Conservation (phyloP, 2,888 invertebrate species). For the Parnassius orleans region DNA sequence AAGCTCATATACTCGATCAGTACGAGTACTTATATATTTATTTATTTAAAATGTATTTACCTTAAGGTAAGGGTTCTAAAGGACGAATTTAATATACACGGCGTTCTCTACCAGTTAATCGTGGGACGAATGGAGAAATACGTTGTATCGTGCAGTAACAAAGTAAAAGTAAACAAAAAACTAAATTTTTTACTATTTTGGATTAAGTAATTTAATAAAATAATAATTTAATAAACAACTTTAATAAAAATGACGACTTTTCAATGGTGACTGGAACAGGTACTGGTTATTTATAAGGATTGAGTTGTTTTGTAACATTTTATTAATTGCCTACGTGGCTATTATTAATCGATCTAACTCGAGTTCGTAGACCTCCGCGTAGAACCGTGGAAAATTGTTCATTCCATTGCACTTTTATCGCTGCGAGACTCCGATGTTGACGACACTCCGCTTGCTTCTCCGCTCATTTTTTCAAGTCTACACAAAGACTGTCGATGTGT, state of each 20-base stretch:
- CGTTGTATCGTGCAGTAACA: not conserved
- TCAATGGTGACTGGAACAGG: no score
- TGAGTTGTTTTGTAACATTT: slow-evolving; percentile 30
- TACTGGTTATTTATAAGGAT: not conserved
- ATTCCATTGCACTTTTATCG: slow-evolving; percentile 22
- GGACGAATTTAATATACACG: no score
- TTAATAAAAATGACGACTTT: no score
- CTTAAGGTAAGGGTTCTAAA: not conserved
- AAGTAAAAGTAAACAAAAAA: no score
- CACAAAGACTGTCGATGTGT: slow-evolving; percentile 6
- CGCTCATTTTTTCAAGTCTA: slow-evolving; percentile 7
- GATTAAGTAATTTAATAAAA: no score
- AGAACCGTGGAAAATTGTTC: slow-evolving; percentile 22
- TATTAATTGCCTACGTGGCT: slow-evolving; percentile 48
- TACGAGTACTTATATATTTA: no score
- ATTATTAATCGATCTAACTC: slow-evolving; percentile 31
- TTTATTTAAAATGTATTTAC: not conserved
- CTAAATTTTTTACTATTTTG: no score
- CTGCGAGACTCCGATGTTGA: slow-evolving; percentile 5
- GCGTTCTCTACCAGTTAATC: no score
- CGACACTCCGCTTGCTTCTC: slow-evolving; percentile 1
- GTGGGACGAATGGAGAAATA: not conserved
- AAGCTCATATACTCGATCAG: no score
- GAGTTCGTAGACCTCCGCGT: slow-evolving; percentile 20
- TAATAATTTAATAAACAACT: no score